Evolutionary conservation across 2,113 vertebrate species (phyloP).

Genomic region (Nanger granti): DNA sequence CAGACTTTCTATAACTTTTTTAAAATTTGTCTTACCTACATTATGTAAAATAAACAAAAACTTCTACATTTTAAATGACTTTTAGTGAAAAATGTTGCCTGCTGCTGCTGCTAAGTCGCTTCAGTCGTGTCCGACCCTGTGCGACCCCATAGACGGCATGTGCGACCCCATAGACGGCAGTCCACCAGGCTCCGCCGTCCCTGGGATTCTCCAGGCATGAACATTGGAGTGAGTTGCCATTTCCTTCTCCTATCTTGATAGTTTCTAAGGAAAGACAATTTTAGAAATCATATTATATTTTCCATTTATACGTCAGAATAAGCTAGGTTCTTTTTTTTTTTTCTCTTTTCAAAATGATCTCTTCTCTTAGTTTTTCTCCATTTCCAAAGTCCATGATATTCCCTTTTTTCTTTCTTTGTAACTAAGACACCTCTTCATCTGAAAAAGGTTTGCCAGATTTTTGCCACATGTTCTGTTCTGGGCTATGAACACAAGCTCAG

Average conservation of each 20-base stretch:
- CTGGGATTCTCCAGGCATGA: too few species aligned
- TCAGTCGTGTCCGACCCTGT: too few species aligned
- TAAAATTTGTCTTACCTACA: not conserved
- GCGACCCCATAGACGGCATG: too few species aligned
- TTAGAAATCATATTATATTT: not conserved
- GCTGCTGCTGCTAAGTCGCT: too few species aligned
- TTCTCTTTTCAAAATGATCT: not conserved
- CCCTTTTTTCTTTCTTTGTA: slow-evolving; percentile 19
- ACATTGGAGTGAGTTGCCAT: too few species aligned
- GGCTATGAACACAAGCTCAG: not conserved
- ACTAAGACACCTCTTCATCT: slow-evolving; percentile 13
- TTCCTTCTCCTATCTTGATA: not conserved
- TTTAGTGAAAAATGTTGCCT: not conserved
- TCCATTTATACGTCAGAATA: not conserved
- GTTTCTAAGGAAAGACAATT: slow-evolving; percentile 8
- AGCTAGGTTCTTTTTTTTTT: not conserved
- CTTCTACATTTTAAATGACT: not conserved
- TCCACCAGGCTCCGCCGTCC: too few species aligned
- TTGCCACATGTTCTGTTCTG: not conserved
- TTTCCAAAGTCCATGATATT: not conserved
- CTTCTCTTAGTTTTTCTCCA: slow-evolving; percentile 1
- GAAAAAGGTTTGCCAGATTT: not conserved
- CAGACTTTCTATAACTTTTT: not conserved
- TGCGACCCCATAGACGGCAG: too few species aligned
- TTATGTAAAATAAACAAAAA: not conserved